Evolutionary conservation across 2,888 invertebrate genomes (phyloP), one percentile per base, ranked within the genome.

Genomic region (Platerodrilus igneus): DNA sequence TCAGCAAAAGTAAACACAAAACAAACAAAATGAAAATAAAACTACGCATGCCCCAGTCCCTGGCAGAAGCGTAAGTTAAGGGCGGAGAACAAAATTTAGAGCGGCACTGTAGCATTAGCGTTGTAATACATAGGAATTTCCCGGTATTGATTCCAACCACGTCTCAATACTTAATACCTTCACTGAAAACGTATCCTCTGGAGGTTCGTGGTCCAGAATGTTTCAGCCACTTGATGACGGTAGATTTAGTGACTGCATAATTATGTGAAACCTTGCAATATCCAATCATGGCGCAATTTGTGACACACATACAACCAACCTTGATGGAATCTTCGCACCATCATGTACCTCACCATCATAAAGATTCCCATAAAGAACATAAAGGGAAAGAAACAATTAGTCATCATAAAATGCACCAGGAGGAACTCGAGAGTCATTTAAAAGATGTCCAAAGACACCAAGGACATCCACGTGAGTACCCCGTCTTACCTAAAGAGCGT

Each of bases 221-320:
- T 40, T 49, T 43, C 42, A 27, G 32, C 39, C 47, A 45, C 47
- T 41, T 45, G 50, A 33, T 49, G 22, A 35, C 18, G 11, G 26
- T 30, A n/a, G 25, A 10, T 11, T 18, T 26, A 17, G 13, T 11
- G 3, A 29, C 17, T 3, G n/a, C n/a, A n/a, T n/a, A n/a, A n/a
- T 29, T 29, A 29, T 2, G 29, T 29, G 29, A 17, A 10, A 15
- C n/a, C n/a, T n/a, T n/a, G n/a, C n/a, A n/a, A n/a, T n/a, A n/a
- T n/a, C n/a, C 18, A 18, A 52, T 32, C 47, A 76, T 76, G 76
- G 75, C 76, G 50, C 76, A 76, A 60, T 76, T 76, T 58, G 76
- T 76, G 42, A 75, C 75, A 29, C 75, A 75, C 54, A 75, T 77
- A 51, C 75, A 76, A 59, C 75, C 76, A 20, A 75, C 76, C 15